phyloP scores from a whole-genome alignment of 2,797 vertebrate species.

The Lemur catta region DNA sequence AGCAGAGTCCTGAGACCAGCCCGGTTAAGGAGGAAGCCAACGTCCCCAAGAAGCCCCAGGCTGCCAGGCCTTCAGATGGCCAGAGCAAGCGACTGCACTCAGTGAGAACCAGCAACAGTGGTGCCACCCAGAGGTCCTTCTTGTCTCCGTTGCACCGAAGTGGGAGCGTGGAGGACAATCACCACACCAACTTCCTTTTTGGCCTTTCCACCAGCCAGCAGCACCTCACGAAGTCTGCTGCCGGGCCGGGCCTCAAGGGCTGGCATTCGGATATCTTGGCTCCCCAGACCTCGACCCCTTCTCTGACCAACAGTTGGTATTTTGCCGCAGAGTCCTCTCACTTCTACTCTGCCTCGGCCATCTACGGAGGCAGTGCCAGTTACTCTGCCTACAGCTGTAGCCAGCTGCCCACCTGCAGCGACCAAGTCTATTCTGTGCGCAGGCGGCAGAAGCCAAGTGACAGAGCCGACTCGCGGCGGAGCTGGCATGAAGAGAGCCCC shows the following conservation, averaged over 20 bases:
- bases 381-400: conserved; percentile 88
- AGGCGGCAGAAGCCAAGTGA: conserved; percentile 88
- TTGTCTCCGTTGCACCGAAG: conserved; percentile 88
- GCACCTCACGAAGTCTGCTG: conserved; percentile 86
- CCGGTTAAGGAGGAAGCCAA: conserved; percentile 89
- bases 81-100: conserved; percentile 76
- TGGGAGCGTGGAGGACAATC: conserved; percentile 91
- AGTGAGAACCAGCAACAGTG: conserved; percentile 47
- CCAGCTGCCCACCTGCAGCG: conserved; percentile 84
- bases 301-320: conserved; percentile 91
- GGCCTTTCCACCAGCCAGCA: conserved; percentile 93
- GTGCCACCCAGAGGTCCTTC: conserved; percentile 69
- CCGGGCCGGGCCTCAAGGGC: conserved; percentile 89
- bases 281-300: conserved; percentile 85
- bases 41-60: conserved; percentile 19
- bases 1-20: conserved; percentile 92
- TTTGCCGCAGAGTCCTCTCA: conserved; percentile 89
- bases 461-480: conserved; percentile 91
- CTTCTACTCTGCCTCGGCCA: conserved; percentile 91
- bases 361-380: conserved; percentile 81
- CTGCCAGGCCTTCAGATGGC: conserved; percentile 75
- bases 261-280: conserved; percentile 96
- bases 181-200: conserved; percentile 87
- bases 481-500: conserved; percentile 97
- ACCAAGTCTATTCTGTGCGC: conserved; percentile 87